A percentile compares a stretch with the other conserved stretches of the same genome.
Conservation (phyloP, 2,113 vertebrate genomes). For the Podarcis raffonei region DNA sequence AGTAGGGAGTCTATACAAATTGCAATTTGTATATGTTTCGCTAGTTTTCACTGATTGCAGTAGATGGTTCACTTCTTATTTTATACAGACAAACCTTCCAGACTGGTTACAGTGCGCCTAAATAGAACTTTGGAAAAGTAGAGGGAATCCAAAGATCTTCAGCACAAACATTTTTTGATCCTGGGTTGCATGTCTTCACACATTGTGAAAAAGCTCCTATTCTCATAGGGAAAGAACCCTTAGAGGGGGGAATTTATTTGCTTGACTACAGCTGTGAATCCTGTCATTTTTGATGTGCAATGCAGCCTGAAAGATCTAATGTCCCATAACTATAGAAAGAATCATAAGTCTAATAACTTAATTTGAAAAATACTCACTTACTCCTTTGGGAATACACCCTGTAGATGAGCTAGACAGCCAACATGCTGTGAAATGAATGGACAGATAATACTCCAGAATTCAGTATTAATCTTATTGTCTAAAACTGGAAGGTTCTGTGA, state of each 20-base stretch:
- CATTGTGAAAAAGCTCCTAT: background rate
- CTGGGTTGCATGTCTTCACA: background rate
- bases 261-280: background rate
- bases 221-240: background rate
- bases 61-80: background rate
- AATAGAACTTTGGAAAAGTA: background rate
- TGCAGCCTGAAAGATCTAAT: background rate
- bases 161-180: background rate
- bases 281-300: background rate
- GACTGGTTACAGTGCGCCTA: background rate
- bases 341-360: background rate
- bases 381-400: background rate
- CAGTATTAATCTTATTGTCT: background rate
- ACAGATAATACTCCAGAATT: background rate
- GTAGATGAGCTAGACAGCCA: background rate
- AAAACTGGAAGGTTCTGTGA: background rate
- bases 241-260: background rate
- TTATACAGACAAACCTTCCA: background rate
- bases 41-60: background rate
- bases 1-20: background rate
- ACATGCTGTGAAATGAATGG: background rate
- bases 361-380: background rate
- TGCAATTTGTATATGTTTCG: background rate
- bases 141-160: background rate
- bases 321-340: background rate